These are phyloP conservation scores for Nyctalus aviator DNA, from an alignment of 2,797 vertebrate species.

Conservation along the genomic window DNA sequence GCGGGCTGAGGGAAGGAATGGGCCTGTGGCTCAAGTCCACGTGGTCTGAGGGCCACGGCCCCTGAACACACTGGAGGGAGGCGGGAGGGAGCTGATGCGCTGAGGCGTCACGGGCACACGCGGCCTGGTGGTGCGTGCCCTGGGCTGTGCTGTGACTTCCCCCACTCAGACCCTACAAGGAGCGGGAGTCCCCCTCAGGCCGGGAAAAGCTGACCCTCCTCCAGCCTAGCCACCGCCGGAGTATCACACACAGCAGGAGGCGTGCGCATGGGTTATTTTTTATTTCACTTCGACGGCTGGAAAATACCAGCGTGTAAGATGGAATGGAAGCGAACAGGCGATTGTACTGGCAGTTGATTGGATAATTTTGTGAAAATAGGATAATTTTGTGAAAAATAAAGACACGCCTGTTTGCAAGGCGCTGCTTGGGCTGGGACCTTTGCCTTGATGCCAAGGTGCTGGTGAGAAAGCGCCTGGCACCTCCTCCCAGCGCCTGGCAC, in stretches of 20 bases:
- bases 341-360: neutral
- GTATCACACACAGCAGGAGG: neutral
- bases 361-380: neutral
- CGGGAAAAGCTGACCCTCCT: neutral
- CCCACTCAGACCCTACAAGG: neutral
- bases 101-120: neutral
- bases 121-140: neutral
- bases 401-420: neutral
- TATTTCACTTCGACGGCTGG: constrained; percentile 49
- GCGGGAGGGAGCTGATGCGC: neutral
- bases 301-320: neutral
- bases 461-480: neutral
- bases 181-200: neutral
- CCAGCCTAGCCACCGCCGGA: neutral
- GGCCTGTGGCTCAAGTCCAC: neutral
- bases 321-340: constrained; percentile 7
- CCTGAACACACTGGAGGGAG: neutral
- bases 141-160: neutral
- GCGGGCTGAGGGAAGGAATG: neutral
- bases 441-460: neutral
- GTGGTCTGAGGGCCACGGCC: neutral
- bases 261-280: constrained; percentile 19
- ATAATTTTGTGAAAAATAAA: constrained; percentile 32
- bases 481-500: neutral
- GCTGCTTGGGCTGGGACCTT: neutral